These are phyloP conservation scores for Delphinapterus leucas DNA, from an alignment of 2,113 vertebrate genomes.

Conservation along the genomic window DNA sequence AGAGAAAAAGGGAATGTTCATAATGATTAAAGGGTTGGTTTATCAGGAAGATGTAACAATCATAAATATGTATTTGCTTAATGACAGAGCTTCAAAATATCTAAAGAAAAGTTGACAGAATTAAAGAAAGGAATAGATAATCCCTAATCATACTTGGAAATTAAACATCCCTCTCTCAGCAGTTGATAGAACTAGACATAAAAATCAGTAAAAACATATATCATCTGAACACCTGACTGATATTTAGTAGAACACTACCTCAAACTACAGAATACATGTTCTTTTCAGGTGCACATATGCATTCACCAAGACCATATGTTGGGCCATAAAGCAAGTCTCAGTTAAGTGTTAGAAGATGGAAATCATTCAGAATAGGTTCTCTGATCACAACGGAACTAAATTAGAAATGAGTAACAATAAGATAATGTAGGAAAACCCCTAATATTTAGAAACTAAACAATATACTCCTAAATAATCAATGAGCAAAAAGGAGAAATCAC, in stretches of 20 bases:
- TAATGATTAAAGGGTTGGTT: background rate
- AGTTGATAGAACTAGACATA: background rate
- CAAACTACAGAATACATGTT: background rate
- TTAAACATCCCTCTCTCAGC: background rate
- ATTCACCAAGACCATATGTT: background rate
- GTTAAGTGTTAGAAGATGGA: background rate
- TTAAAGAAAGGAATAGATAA: background rate
- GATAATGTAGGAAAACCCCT: background rate
- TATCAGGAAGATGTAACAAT: background rate
- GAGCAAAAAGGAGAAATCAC: background rate
- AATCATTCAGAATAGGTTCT: background rate
- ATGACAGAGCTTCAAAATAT: background rate
- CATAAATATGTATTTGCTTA: background rate
- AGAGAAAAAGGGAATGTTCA: background rate
- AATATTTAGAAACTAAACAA: background rate
- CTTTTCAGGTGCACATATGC: background rate
- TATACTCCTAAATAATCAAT: background rate
- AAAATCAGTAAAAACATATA: background rate
- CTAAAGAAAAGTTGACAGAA: background rate
- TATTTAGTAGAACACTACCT: background rate
- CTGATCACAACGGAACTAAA: background rate
- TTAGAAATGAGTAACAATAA: background rate
- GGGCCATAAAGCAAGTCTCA: background rate
- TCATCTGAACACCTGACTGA: background rate
- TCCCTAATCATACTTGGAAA: background rate